phyloP scores from a whole-genome alignment of 2,113 vertebrate species.

The Amblyornis subalaris region DNA sequence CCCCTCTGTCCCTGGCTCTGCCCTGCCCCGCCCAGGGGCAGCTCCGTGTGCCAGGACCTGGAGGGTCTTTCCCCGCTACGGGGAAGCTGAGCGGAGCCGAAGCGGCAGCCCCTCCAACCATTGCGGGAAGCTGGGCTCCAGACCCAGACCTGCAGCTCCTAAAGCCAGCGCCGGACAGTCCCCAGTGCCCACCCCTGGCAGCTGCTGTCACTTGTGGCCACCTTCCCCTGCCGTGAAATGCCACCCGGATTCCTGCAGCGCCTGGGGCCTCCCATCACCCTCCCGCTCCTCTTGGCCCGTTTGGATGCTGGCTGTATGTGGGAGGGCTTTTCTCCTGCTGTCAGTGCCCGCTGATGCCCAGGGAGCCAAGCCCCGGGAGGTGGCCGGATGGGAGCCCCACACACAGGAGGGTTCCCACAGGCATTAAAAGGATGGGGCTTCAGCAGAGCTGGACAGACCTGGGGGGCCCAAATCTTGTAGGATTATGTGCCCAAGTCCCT shows the following conservation, averaged over 20 bases:
- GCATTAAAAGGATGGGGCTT: neutral
- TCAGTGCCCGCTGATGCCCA: rapidly evolving
- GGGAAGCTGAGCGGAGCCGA: neutral
- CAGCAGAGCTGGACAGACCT: neutral
- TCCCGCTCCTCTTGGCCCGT: rapidly evolving
- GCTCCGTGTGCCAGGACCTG: rapidly evolving
- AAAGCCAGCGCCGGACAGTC: rapidly evolving
- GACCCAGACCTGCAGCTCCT: neutral
- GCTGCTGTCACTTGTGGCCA: neutral
- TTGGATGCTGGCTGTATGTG: neutral
- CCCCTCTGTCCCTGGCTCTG: neutral
- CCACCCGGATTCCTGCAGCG: neutral
- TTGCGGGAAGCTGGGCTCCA: neutral
- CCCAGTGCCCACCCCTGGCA: neutral
- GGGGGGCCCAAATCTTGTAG: neutral
- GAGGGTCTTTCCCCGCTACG: rapidly evolving
- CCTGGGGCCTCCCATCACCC: neutral
- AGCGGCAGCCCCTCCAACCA: neutral
- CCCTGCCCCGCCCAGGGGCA: neutral
- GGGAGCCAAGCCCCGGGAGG: neutral
- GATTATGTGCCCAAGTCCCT: neutral
- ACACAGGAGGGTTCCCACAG: rapidly evolving
- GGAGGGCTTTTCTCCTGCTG: neutral
- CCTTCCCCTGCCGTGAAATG: neutral
- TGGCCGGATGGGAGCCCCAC: rapidly evolving